Conservation (phyloP, 2,113 vertebrate species). For the Hemichromis elongatus region DNA sequence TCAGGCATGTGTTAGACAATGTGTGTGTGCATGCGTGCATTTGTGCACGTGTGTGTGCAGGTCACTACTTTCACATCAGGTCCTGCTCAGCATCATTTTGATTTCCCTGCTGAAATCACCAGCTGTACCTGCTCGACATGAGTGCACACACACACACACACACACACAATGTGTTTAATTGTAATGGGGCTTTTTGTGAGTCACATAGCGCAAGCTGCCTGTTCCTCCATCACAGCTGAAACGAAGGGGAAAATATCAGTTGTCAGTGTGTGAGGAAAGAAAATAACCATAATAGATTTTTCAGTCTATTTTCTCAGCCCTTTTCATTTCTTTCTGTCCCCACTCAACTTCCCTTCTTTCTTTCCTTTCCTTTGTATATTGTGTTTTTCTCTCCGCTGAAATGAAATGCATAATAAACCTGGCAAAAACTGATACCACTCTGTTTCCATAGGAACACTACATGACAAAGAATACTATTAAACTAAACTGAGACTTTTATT, state of each 20-base stretch:
- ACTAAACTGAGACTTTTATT: not conserved
- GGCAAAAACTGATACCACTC: not conserved
- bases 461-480: not conserved
- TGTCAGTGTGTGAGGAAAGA: not conserved
- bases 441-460: not conserved
- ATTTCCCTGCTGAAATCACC: conserved; percentile 57
- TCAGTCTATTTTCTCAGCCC: not conserved
- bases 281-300: not conserved
- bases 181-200: conserved; percentile 35
- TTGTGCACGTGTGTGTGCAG: not conserved
- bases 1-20: not conserved
- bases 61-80: conserved; percentile 39
- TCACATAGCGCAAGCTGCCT: conserved; percentile 30
- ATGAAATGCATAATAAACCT: not conserved
- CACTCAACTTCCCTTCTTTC: not conserved
- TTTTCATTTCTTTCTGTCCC: not conserved
- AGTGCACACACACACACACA: not conserved
- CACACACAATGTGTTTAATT: conserved; percentile 32
- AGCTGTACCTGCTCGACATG: conserved; percentile 39
- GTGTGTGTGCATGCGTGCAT: not conserved
- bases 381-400: not conserved
- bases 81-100: conserved; percentile 46
- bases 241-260: conserved; percentile 7
- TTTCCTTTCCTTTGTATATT: not conserved
- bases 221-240: conserved; percentile 31